Evolutionary conservation across 1,140 invertebrate species (phyloP).

Genomic region (Micrasema longulum): DNA sequence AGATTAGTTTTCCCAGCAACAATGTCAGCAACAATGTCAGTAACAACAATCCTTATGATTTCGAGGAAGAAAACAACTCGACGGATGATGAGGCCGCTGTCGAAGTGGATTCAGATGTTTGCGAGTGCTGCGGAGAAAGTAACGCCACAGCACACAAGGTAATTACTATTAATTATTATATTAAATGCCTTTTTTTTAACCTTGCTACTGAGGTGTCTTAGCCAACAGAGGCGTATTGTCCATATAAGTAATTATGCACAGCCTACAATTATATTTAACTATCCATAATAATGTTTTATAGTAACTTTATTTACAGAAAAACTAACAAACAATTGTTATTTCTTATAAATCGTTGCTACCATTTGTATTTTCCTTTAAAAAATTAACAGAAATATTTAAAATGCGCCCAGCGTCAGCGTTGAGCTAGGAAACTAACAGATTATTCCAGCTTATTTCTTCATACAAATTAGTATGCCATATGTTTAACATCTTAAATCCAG

Average conservation of each 20-base stretch:
- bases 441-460: too few relatives aligned
- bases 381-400: not conserved
- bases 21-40: not conserved
- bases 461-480: too few relatives aligned
- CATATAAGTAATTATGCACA: not conserved
- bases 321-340: too few relatives aligned
- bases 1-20: not conserved
- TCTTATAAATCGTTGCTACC: too few relatives aligned
- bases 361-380: not conserved
- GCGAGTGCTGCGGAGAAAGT: conserved; percentile 69
- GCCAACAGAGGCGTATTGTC: not conserved
- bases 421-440: too few relatives aligned
- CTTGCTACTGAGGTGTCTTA: not conserved
- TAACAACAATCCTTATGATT: conserved; percentile 42
- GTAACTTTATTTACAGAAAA: too few relatives aligned
- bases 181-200: not conserved
- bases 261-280: too few relatives aligned
- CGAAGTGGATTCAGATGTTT: conserved; percentile 56
- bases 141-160: conserved; percentile 67
- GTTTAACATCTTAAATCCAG: too few relatives aligned
- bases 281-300: too few relatives aligned
- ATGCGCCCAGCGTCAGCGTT: not conserved
- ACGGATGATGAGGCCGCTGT: not conserved
- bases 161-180: conserved; percentile 30
- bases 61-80: conserved; percentile 32